Evolutionary conservation across 1,140 invertebrate species (phyloP), one percentile per base, ranked within the genome.

Genomic region (Heliconius hewitsoni): DNA sequence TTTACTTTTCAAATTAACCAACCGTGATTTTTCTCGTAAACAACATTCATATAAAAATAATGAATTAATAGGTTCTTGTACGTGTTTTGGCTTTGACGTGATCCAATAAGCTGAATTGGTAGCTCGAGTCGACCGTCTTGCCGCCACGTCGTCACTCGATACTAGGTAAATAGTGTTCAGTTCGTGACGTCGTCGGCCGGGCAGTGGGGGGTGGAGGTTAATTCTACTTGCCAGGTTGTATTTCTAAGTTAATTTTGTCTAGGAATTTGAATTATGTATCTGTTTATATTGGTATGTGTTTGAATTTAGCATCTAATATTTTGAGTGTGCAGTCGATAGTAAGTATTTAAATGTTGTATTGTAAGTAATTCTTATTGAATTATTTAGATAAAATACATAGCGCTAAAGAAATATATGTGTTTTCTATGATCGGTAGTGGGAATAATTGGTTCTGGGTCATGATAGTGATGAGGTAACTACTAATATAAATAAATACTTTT

Each of bases 31-130:
- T 52, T 8, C 50, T 52, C 55, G 8, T 60, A 11, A n/a, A 60
- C n/a, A 46, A 46, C 42, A 16, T 46, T 46, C 11, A 46, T 46
- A 27, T 60, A 60, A 27, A 71, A 71, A 18, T 34, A 71, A 30
- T n/a, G 18, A 34, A 30, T 13, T 71, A 71, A 73, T 76, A 76
- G 74, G 37, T 66, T 76, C 73, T 80, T 76, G 70, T 73, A 77
- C 76, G 79, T 81, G 75, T 77, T 77, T 60, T 60, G 74, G 52
- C 75, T 77, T 76, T 39, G 46, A 71, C 42, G 46, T 88, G 88
- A 91, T 88, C 88, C 88, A 90, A 89, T 90, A 88, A 88, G 81
- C 84, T 78, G 79, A 78, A 87, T 86, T 85, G 83, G 81, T 84
- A 83, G 83, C 79, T 84, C 75, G 81, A 87, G 83, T 89, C 86